A percentile compares a stretch with the other conserved stretches of the same genome.
Conservation (phyloP, 2,113 vertebrate species). For the Cryptomyrus ogoouensis region DNA sequence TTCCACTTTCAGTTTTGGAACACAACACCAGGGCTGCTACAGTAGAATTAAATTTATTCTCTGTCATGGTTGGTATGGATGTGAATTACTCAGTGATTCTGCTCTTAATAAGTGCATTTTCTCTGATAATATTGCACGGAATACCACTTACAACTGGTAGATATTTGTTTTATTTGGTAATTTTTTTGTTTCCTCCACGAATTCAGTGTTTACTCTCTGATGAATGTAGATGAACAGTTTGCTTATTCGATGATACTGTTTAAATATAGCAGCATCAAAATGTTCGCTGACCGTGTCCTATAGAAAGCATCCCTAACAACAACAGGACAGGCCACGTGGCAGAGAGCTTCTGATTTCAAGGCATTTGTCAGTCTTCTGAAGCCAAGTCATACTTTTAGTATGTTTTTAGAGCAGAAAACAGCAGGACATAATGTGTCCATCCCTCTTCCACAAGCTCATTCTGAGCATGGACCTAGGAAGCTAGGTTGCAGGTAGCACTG, state of each 20-base stretch:
- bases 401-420: neutral
- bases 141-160: neutral
- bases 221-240: neutral
- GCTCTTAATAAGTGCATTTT: conserved; percentile 10
- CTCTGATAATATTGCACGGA: neutral
- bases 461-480: neutral
- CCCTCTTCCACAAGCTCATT: neutral
- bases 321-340: neutral
- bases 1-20: neutral
- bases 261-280: neutral
- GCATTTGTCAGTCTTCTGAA: neutral
- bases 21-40: neutral
- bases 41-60: conserved; percentile 9
- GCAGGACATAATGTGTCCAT: neutral
- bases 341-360: neutral
- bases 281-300: neutral
- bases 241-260: neutral
- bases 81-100: conserved; percentile 4
- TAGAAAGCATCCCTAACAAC: neutral
- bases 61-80: neutral
- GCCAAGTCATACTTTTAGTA: neutral
- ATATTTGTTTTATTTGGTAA: neutral
- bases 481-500: neutral
- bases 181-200: neutral
- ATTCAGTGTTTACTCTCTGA: neutral